phyloP scores from a whole-genome alignment of 35 echinoderm and acorn worm genomes.

The Apostichopus japonicus region DNA sequence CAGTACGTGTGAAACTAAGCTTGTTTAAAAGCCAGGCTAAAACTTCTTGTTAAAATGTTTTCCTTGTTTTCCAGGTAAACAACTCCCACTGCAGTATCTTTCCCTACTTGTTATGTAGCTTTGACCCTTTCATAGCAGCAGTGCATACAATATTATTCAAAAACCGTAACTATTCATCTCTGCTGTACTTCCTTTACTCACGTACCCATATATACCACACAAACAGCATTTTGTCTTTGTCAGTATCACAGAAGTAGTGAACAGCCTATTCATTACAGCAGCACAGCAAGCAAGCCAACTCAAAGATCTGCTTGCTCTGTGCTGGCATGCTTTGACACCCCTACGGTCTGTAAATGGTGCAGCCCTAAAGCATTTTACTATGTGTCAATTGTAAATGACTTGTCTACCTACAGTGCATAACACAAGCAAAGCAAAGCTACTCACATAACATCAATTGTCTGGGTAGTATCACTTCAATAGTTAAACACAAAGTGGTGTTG shows the following conservation, averaged over 20 bases:
- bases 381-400: constrained; percentile 55
- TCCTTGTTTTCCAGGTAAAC: no score
- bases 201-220: not conserved
- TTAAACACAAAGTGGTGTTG: constrained; percentile 49
- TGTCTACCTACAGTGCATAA: constrained; percentile 47
- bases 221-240: not conserved
- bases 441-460: constrained; percentile 22
- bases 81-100: no score
- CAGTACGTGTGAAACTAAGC: no score
- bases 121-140: constrained; percentile 4
- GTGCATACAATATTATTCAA: not conserved
- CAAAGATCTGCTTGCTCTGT: not conserved
- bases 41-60: no score
- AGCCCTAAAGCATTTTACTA: constrained; percentile 46
- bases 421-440: constrained; percentile 9
- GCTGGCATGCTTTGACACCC: constrained; percentile 29
- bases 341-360: constrained; percentile 44
- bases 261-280: not conserved
- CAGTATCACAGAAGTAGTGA: not conserved
- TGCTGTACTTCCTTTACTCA: not conserved
- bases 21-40: no score
- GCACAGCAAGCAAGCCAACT: no score
- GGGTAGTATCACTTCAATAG: constrained; percentile 26
- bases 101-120: no score
- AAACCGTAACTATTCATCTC: not conserved